Evolutionary conservation across 1,140 invertebrate species (phyloP).

Genomic region (Brachionus paranguensis): DNA sequence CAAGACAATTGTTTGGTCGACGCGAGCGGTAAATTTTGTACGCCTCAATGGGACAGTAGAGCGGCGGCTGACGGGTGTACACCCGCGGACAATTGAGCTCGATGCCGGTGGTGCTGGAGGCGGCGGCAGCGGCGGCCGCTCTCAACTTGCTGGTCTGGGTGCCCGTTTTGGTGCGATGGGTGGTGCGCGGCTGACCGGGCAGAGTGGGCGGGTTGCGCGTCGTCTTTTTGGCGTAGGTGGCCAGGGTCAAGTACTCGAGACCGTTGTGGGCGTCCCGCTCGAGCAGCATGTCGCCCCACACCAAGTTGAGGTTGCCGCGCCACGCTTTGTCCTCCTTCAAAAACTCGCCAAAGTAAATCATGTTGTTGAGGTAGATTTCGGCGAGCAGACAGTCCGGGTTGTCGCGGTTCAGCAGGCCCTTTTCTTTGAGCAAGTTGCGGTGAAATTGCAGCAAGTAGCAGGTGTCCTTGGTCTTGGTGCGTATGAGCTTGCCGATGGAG

Average conservation of each 20-base stretch:
- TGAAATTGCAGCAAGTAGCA: constrained; percentile 29
- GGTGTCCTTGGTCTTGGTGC: constrained; percentile 33
- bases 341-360: constrained; percentile 38
- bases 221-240: constrained; percentile 33
- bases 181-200: not conserved
- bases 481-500: constrained; percentile 20
- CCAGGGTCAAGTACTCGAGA: constrained; percentile 27
- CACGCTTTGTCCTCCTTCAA: constrained; percentile 37
- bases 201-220: not conserved
- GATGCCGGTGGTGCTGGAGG: not conserved
- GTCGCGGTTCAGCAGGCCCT: constrained; percentile 9
- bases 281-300: constrained; percentile 26
- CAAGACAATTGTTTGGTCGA: constrained; percentile 8
- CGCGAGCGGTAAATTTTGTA: constrained; percentile 10
- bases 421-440: constrained; percentile 25
- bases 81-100: constrained; percentile 15
- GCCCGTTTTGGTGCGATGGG: constrained; percentile 6
- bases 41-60: constrained; percentile 34
- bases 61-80: not conserved
- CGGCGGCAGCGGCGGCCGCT: not conserved
- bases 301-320: constrained; percentile 20
- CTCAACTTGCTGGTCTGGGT: constrained; percentile 32
- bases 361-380: constrained; percentile 32
- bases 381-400: constrained; percentile 18
- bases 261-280: constrained; percentile 5